Conservation (phyloP, 64 coral and sea anemone genomes). For the Pocillopora damicornis region DNA sequence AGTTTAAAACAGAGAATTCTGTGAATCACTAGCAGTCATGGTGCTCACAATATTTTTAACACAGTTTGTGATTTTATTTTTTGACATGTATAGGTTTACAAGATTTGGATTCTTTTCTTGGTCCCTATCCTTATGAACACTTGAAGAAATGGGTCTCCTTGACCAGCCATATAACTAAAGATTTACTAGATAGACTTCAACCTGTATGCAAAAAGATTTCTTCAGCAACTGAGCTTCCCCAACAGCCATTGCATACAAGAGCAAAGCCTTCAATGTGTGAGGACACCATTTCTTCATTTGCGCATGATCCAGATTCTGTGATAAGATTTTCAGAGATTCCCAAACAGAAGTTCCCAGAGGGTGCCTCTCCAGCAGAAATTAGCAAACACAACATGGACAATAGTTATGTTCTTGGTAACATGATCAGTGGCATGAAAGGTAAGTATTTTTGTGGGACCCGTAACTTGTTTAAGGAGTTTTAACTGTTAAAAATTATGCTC, state of each 20-base stretch:
- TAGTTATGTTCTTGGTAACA: constrained; percentile 67
- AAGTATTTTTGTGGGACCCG: neutral
- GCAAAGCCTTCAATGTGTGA: neutral
- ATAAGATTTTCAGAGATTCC: constrained; percentile 76
- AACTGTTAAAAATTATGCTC: no score
- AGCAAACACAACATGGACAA: constrained; percentile 78
- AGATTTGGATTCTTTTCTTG: constrained; percentile 78
- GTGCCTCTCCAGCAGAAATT: constrained; percentile 64
- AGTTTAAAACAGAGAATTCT: no score
- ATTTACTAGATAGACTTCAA: constrained; percentile 69
- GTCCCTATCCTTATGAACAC: constrained; percentile 86
- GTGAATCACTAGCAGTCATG: no score
- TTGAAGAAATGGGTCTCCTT: constrained; percentile 96
- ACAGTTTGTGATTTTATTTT: neutral
- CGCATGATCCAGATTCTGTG: constrained; percentile 38
- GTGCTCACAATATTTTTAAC: no score
- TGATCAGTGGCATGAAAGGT: constrained; percentile 72
- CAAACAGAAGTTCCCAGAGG: constrained; percentile 56
- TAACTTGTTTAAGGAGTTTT: no score
- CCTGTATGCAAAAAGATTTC: constrained; percentile 74
- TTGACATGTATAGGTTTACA: constrained; percentile 57
- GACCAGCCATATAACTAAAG: constrained; percentile 66
- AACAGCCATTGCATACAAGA: constrained; percentile 22
- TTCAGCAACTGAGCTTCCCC: constrained; percentile 68
- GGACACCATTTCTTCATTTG: neutral